Evolutionary conservation across 1,140 invertebrate genomes (phyloP).

Genomic region (Panagrolaimus sp.): DNA sequence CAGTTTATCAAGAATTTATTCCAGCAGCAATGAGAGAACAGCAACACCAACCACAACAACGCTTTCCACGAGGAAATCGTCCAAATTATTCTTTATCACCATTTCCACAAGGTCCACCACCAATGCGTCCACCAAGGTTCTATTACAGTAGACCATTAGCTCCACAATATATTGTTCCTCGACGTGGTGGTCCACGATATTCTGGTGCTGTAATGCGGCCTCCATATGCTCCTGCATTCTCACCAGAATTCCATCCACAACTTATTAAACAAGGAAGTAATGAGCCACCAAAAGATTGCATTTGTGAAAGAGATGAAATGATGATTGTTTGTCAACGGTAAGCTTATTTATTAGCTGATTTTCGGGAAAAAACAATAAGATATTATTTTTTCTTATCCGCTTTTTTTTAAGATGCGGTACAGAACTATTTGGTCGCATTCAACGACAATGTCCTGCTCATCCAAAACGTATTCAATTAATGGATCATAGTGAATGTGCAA

Average conservation of each 20-base stretch:
- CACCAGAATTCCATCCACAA: slow-evolving; percentile 8
- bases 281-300: slow-evolving; percentile 12
- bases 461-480: slow-evolving; percentile 7
- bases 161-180: slow-evolving; percentile 2
- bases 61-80: background rate
- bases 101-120: background rate
- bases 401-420: background rate
- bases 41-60: no score
- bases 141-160: slow-evolving; percentile 7
- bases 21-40: background rate
- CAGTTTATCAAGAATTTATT: slow-evolving; percentile 8
- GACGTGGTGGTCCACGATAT: background rate
- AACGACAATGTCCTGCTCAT: slow-evolving; percentile 1
- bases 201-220: background rate
- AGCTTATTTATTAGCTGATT: background rate
- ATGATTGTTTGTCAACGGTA: slow-evolving; percentile 15
- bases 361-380: background rate
- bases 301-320: slow-evolving; percentile 1
- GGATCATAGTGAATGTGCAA: slow-evolving; percentile 7
- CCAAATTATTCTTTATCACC: background rate
- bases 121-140: slow-evolving; percentile 2
- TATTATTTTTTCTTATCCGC: background rate
- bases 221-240: background rate
- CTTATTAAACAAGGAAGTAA: background rate
- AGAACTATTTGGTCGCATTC: slow-evolving; percentile 8